Evolutionary conservation across 2,113 vertebrate genomes (phyloP), one percentile per base, ranked within the genome.

Genomic region (Lathamus discolor): DNA sequence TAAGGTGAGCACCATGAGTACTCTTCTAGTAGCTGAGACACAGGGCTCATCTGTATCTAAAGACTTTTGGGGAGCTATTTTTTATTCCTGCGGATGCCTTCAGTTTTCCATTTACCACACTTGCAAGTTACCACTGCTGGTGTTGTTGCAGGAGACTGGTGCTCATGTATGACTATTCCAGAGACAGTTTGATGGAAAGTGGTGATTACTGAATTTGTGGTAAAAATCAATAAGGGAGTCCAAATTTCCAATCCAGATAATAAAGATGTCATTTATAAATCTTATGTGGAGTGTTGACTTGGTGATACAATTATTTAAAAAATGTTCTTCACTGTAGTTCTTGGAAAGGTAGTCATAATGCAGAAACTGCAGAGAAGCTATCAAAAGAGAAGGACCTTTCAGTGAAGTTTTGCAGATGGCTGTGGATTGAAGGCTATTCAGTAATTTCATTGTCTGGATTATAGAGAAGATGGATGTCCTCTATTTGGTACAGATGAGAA

Each of bases 201-300:
- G 29, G 66, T 51, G 66, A 79, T 94, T 89, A 96, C 11, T 68
- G 82, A 79, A 94, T 96, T 95, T 91, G 90, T 79, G 62, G 52
- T 82, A 82, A 89, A 96, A 96, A 93, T 96, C 93, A 82, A 91
- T 91, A 94, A 72, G 9, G 27, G 48, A 96, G 57, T 72, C 43
- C 70, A 87, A 27, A 87, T 87, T 95, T 91, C 84, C 84, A 68
- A 68, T 82, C 1, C 35, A 82, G 62, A 82, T 91, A 85, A 84
- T 92, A 93, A 89, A 91, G 62, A 61, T 68, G 27, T 90, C 57
- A 55, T 72, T 52, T 82, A 43, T 94, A 90, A 94, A 91, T 93
- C 90, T 85, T 43, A 46, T 24, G 51, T 48, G 67, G 54, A 59
- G 22, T 55, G 52, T 79, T 0, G 1, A 61, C 57, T 68, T 29